Conservation (phyloP, 2,797 vertebrate species). For the Sitta carolinensis region DNA sequence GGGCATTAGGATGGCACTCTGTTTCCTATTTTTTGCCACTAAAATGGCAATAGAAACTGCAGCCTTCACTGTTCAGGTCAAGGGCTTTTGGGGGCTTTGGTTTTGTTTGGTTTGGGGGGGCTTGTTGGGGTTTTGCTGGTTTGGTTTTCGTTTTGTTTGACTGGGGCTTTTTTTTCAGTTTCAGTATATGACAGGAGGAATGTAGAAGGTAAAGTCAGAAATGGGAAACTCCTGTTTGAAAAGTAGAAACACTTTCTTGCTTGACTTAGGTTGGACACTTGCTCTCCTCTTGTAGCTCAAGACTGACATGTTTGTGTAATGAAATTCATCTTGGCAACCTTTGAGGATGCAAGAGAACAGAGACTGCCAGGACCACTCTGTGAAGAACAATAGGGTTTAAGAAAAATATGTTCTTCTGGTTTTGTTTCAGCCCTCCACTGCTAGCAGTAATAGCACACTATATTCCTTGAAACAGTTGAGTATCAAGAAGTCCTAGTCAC, state of each 20-base stretch:
- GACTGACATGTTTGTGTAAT: background rate
- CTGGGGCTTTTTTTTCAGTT: background rate
- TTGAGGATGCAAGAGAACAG: background rate
- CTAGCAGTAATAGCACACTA: background rate
- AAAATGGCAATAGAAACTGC: background rate
- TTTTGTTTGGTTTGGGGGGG: background rate
- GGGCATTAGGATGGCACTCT: background rate
- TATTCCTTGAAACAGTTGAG: background rate
- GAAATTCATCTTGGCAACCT: background rate
- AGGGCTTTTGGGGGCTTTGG: fast-evolving
- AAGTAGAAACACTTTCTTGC: background rate
- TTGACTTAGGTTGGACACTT: background rate
- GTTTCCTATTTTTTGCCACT: background rate
- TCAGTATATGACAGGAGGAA: background rate
- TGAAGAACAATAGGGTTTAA: slow-evolving; percentile 26
- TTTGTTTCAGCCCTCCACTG: background rate
- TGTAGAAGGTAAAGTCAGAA: background rate
- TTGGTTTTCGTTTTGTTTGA: background rate
- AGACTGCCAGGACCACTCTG: background rate
- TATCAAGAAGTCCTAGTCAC: background rate
- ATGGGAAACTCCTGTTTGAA: background rate
- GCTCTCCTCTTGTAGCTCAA: background rate
- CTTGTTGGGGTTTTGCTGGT: background rate
- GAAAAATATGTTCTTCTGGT: background rate
- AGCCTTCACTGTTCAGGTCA: background rate